Conservation (phyloP, 2,113 vertebrate species). For the Ammodytes dubius region DNA sequence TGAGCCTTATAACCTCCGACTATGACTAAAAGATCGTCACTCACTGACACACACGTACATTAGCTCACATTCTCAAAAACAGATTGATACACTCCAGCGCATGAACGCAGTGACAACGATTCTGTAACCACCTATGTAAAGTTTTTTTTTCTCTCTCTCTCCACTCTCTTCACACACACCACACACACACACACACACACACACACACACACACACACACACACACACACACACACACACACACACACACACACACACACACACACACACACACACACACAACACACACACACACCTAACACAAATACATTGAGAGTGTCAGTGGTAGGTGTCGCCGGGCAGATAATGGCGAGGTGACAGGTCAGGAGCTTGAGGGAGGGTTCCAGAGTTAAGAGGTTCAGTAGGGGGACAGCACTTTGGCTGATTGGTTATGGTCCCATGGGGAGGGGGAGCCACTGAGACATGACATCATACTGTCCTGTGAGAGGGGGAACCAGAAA, state of each 20-base stretch:
- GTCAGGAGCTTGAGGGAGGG: conserved; percentile 53
- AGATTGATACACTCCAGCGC: conserved; percentile 29
- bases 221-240: conserved; percentile 6
- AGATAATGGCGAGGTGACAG: conserved; percentile 64
- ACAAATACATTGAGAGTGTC: conserved; percentile 6
- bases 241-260: conserved; percentile 8
- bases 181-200: conserved; percentile 12
- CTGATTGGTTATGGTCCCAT: conserved; percentile 70
- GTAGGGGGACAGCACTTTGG: conserved; percentile 73
- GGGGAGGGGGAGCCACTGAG: conserved; percentile 56
- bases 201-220: background rate
- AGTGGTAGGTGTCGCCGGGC: conserved; percentile 42
- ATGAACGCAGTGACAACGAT: background rate
- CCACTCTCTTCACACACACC: no score
- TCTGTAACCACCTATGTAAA: background rate
- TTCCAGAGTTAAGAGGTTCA: conserved; percentile 72
- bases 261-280: conserved; percentile 15
- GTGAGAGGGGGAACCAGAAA: background rate
- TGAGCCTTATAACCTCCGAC: conserved; percentile 12
- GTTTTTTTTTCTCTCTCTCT: background rate
- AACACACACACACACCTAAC: background rate
- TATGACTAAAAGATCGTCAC: conserved; percentile 31
- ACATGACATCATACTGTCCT: conserved; percentile 76
- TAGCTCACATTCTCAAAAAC: conserved; percentile 23
- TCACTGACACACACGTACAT: conserved; percentile 12